Base-by-base conservation (phyloP, 1,140 invertebrate genomes). In the Hetaerina americana region DNA sequence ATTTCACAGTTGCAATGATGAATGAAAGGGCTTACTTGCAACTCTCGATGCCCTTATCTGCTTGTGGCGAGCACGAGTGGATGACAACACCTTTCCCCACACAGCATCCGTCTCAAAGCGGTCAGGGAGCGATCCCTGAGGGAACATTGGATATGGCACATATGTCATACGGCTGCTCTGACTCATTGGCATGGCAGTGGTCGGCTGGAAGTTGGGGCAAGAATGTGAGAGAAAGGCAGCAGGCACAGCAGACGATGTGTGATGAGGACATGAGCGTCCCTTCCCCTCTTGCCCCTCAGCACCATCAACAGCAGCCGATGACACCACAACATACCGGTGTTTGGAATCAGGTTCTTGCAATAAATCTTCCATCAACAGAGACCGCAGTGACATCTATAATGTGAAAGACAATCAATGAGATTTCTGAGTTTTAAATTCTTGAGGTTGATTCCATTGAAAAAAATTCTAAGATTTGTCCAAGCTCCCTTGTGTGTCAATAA, bases 311-410 rank as follows among this genome's bases (percentile, higher is more conserved):
- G 24, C 0, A 74, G 75, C 66, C 10, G 31, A 85, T 0, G 92
- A 94, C 29, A 91, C 86, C 81, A 95, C 89, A 85, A 95, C 89
- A 77, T 87, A 88, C 22, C 92, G 85, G 80, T 94, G 90, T 72
- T 87, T 88, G 0, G 92, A 93, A 26, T 89, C 87, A 26, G 86
- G 83, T 0, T 90, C 86, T 75, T 90, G 89, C 0, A 92, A 84
- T 15, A 96, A 81, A 82, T 96, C 94, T 81, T 95, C 93, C 90
- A 96, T 93, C 0, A 92, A 82, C 0, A 97, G 84, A 0, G 93
- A 93, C 57, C 90, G 86, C 0, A 97, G 81, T 0, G 91, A 90
- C 0, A 96, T 86, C 82, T 89, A 77, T 1, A 57, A n/a, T n/a
- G n/a, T n/a, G n/a, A n/a, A n/a, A n/a, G n/a, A n/a, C n/a, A n/a